Conservation (phyloP, 1,140 invertebrate genomes). For the Solenopsis invicta region DNA sequence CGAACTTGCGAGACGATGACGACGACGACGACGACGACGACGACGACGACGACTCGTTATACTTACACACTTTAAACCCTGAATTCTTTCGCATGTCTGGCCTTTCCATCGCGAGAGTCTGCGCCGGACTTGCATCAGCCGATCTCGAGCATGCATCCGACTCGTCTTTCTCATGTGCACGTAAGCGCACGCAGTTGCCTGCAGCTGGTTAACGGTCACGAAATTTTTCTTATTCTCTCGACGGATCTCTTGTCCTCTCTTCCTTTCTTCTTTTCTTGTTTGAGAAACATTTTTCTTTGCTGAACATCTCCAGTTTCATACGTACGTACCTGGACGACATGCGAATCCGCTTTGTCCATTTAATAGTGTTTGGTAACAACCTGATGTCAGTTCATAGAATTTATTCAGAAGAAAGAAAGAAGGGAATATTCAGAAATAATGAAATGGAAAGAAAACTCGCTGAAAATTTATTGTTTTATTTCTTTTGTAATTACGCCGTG, state of each 20-base stretch:
- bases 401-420: neutral
- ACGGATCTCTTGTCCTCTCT: slow-evolving; percentile 1
- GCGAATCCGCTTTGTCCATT: neutral
- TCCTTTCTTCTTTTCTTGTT: neutral
- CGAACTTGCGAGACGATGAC: slow-evolving; percentile 53
- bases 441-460: neutral
- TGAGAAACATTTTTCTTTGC: slow-evolving; percentile 24
- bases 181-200: slow-evolving; percentile 36
- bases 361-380: neutral
- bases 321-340: neutral
- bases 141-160: slow-evolving; percentile 21
- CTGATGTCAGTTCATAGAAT: neutral
- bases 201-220: slow-evolving; percentile 63
- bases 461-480: slow-evolving; percentile 14
- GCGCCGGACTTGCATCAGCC: slow-evolving; percentile 74
- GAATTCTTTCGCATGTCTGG: slow-evolving; percentile 72
- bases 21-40: slow-evolving; percentile 48
- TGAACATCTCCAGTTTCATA: neutral
- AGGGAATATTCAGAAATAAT: neutral
- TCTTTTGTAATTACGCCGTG: neutral
- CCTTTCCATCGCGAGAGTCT: slow-evolving; percentile 72
- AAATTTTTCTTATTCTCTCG: slow-evolving; percentile 48
- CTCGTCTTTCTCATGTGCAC: slow-evolving; percentile 13
- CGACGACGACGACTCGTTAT: slow-evolving; percentile 64
- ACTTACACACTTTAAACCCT: slow-evolving; percentile 74